Conservation (phyloP, 2,797 vertebrate genomes). For the Carcharodon carcharias region DNA sequence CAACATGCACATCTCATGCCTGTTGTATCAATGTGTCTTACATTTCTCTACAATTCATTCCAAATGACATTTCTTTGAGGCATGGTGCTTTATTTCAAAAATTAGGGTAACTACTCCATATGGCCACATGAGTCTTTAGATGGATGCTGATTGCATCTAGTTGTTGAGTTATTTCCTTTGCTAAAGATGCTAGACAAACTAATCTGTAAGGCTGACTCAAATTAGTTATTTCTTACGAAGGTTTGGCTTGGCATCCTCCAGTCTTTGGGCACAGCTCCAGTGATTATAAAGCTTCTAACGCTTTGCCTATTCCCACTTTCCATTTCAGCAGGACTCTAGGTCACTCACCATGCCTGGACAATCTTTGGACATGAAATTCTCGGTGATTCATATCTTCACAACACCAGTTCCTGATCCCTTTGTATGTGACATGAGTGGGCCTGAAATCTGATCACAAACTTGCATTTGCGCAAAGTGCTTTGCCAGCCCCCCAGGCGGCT, state of each 20-base stretch:
- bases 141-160: neutral
- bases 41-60: neutral
- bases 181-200: neutral
- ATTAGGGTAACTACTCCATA: neutral
- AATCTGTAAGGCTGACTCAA: neutral
- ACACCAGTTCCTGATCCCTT: neutral
- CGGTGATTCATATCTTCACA: neutral
- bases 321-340: neutral
- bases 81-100: neutral
- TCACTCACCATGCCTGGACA: neutral
- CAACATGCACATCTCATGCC: neutral
- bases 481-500: neutral
- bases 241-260: neutral
- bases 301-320: neutral
- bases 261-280: neutral
- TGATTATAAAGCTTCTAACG: neutral
- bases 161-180: neutral
- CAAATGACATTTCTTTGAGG: neutral
- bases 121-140: neutral
- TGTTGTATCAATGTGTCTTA: neutral
- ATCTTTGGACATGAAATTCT: neutral
- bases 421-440: neutral
- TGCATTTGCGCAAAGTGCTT: neutral
- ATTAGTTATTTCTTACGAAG: neutral
- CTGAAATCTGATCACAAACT: neutral